Evolutionary conservation across 2,888 invertebrate species (phyloP), one percentile per base, ranked within the genome.

Genomic region (Eupithecia subfuscata): DNA sequence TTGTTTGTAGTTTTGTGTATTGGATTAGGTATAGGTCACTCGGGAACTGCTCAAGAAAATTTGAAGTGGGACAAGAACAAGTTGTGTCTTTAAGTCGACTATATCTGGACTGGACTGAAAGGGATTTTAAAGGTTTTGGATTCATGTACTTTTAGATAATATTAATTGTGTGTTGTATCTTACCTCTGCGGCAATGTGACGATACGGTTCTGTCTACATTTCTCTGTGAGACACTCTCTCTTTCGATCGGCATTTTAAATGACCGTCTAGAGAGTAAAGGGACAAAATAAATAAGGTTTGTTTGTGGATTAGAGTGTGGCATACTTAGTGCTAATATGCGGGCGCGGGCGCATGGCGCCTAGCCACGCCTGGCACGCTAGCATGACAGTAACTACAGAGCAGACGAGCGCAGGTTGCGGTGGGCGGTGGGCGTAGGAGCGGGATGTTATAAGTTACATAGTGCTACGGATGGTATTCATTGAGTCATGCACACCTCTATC

Each of bases 401-500:
- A 93, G 95, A 92, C 91, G 92, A 92, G 94, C 93, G 94, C 93
- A 91, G 93, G 93, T 92, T 91, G 92, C 92, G 92, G 91, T 92
- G 92, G 90, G 91, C 91, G 88, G 86, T 91, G 95, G 95, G 91
- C 93, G 92, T 89, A 93, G 95, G 95, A 95, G 95, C 95, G 94
- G 95, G 94, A 93, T 96, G 96, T 96, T 96, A 96, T 87, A 96
- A 95, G 95, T 96, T 96, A 96, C 95, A 93, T 87, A 95, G 95
- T 95, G 95, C 95, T 94, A 94, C 93, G 91, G 94, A 95, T 94
- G 94, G 94, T 94, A 95, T 95, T 95, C 95, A 96, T 96, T 96
- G 95, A 96, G 94, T 97, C 98, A 98, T 98, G 98, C 98, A 98
- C 98, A 99, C 99, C 99, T 99, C 99, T 97, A 99, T 99, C 97